Conservation (phyloP, 92 coral and sea anemone species). For the Scolanthus callimorphus region DNA sequence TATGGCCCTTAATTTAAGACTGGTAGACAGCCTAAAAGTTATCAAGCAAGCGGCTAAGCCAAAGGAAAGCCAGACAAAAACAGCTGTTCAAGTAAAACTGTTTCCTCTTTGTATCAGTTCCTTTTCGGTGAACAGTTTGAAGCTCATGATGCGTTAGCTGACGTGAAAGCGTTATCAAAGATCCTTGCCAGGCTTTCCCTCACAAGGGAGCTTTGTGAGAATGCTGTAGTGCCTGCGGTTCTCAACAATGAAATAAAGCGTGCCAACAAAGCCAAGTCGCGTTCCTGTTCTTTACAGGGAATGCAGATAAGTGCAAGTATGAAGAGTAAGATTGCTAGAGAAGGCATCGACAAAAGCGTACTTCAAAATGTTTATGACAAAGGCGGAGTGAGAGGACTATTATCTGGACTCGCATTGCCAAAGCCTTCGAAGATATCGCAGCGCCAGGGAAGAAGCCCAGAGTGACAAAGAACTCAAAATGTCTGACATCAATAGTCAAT, state of each 20-base stretch:
- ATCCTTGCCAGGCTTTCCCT: background rate
- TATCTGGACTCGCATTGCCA: too few species aligned
- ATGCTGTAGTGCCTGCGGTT: background rate
- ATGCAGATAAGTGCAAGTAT: constrained; percentile 13
- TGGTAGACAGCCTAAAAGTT: too few species aligned
- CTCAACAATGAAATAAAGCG: background rate
- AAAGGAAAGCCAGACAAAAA: constrained; percentile 1
- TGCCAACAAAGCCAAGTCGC: constrained; percentile 2
- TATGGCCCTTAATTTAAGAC: too few species aligned
- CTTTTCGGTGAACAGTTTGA: constrained; percentile 5
- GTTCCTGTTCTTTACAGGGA: constrained; percentile 6
- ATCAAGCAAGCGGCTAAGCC: too few species aligned
- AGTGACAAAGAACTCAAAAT: too few species aligned
- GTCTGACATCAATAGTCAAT: too few species aligned
- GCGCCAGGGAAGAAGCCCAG: too few species aligned
- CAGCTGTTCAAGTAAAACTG: constrained; percentile 11
- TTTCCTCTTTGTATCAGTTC: constrained; percentile 5
- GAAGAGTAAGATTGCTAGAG: too few species aligned
- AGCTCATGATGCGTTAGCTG: constrained; percentile 28
- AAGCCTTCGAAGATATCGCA: too few species aligned
- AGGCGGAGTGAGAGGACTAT: too few species aligned
- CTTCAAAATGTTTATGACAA: too few species aligned
- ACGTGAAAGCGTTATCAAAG: constrained; percentile 9
- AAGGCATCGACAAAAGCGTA: too few species aligned
- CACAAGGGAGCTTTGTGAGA: background rate